Percentiles rank a stretch among this genome's conserved stretches.
phyloP scores from a whole-genome alignment of 37 sponge, comb jelly and placozoan species.

The Agelas oroides region DNA sequence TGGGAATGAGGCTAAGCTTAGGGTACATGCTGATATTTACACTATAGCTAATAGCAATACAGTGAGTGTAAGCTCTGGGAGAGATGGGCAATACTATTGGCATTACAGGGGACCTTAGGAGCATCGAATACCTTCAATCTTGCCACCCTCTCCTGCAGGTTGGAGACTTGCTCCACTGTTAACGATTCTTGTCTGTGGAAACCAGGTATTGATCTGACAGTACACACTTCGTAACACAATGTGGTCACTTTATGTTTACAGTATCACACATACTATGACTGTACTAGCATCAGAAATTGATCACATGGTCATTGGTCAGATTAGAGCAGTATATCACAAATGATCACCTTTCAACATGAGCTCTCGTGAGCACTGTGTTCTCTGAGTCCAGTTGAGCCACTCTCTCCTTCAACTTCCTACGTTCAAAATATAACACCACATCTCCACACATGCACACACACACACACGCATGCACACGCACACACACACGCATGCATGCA shows the following conservation, averaged over 20 bases:
- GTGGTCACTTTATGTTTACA: too few species aligned
- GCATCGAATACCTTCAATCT: slow-evolving; percentile 68
- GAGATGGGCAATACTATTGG: too few species aligned
- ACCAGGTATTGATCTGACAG: too few species aligned
- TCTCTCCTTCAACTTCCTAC: slow-evolving; percentile 68
- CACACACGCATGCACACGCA: not conserved
- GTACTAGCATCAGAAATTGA: not conserved
- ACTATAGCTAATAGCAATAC: too few species aligned
- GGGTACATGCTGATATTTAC: too few species aligned
- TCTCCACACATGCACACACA: not conserved
- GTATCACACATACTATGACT: not conserved
- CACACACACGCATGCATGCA: slow-evolving; percentile 8
- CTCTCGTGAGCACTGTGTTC: slow-evolving; percentile 62
- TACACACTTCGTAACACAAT: too few species aligned
- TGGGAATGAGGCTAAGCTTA: too few species aligned
- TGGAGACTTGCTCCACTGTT: slow-evolving; percentile 21
- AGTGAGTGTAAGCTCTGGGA: too few species aligned
- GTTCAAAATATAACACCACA: slow-evolving; percentile 1
- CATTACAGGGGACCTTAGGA: too few species aligned
- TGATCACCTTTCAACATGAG: slow-evolving; percentile 58
- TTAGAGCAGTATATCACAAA: not conserved
- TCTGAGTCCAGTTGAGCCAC: slow-evolving; percentile 65
- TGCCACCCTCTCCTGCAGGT: slow-evolving; percentile 15
- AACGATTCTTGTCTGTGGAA: too few species aligned
- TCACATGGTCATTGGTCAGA: too few species aligned